Evolutionary conservation across 2,888 invertebrate species (phyloP).

Genomic region (Hymenopus coronatus): DNA sequence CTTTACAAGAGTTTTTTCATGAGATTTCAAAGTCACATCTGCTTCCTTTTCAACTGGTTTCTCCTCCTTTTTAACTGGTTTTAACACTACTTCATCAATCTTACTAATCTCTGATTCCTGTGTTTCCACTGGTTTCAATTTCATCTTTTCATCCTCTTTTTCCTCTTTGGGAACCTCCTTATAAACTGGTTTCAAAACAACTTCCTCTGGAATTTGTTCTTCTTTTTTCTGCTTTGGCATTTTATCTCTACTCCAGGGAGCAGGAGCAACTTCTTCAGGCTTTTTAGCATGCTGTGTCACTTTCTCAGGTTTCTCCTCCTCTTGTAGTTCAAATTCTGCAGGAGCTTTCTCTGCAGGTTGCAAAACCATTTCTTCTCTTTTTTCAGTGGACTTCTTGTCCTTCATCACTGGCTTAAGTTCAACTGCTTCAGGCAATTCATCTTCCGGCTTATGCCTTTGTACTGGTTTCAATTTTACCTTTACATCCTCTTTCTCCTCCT

Average conservation of each 20-base stretch:
- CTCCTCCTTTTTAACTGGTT: conserved; percentile 24
- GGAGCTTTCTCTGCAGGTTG: not conserved
- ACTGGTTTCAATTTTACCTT: conserved; percentile 41
- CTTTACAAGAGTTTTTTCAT: not conserved
- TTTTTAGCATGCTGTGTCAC: conserved; percentile 33
- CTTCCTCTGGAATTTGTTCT: not conserved
- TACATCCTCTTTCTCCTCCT: conserved; percentile 37
- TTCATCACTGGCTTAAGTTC: conserved; percentile 24
- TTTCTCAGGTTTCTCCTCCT: conserved; percentile 33
- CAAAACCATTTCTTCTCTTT: conserved; percentile 37
- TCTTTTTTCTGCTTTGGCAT: conserved; percentile 5
- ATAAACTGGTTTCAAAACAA: conserved; percentile 27
- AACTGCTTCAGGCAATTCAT: not conserved
- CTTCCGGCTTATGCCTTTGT: conserved; percentile 31
- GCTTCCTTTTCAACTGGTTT: conserved; percentile 12
- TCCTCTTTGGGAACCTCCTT: conserved; percentile 24
- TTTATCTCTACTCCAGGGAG: not conserved
- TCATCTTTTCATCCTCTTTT: conserved; percentile 13
- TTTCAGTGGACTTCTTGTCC: conserved; percentile 6
- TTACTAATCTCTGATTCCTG: conserved; percentile 14
- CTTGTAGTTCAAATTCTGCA: not conserved
- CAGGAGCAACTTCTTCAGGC: not conserved
- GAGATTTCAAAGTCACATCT: conserved; percentile 15
- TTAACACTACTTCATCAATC: conserved; percentile 34
- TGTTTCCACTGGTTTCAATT: not conserved